Conservation (phyloP, 2,888 invertebrate species). For the Leptothorax acervorum region DNA sequence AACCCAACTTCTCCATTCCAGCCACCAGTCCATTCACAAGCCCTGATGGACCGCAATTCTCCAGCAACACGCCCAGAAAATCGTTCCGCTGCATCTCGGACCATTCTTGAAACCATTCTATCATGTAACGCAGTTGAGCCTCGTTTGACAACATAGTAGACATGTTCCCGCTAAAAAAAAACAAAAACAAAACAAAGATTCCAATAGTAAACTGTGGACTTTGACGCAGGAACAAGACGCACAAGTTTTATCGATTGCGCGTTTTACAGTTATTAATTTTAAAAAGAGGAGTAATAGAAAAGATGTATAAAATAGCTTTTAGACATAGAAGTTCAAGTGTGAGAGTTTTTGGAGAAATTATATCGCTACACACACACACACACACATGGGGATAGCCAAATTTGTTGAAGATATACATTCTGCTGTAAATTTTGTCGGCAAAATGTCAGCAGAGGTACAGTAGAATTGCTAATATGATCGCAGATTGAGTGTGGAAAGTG, state of each 20-base stretch:
- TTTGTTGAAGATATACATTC: background rate
- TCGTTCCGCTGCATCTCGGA: constrained; percentile 95
- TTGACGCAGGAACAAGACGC: background rate
- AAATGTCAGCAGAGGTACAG: no score
- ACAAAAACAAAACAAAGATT: constrained; percentile 40
- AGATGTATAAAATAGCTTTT: background rate
- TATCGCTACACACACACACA: no score
- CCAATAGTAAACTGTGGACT: constrained; percentile 12
- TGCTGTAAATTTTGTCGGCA: background rate
- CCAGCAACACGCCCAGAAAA: constrained; percentile 92
- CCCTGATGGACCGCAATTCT: constrained; percentile 87
- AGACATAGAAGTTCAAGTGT: background rate
- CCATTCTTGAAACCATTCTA: constrained; percentile 96
- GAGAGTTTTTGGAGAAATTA: background rate
- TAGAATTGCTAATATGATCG: no score
- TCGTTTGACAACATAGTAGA: constrained; percentile 87
- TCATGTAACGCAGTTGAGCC: constrained; percentile 92
- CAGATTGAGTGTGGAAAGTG: no score
- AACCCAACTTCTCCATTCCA: constrained; percentile 89
- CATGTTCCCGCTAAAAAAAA: constrained; percentile 80
- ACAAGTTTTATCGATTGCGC: background rate
- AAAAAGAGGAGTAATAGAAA: background rate
- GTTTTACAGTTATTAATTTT: background rate
- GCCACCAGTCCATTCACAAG: constrained; percentile 92
- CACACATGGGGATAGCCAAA: background rate